phyloP scores from a whole-genome alignment of 2,888 invertebrate genomes.

The Lumbricus terrestris region DNA sequence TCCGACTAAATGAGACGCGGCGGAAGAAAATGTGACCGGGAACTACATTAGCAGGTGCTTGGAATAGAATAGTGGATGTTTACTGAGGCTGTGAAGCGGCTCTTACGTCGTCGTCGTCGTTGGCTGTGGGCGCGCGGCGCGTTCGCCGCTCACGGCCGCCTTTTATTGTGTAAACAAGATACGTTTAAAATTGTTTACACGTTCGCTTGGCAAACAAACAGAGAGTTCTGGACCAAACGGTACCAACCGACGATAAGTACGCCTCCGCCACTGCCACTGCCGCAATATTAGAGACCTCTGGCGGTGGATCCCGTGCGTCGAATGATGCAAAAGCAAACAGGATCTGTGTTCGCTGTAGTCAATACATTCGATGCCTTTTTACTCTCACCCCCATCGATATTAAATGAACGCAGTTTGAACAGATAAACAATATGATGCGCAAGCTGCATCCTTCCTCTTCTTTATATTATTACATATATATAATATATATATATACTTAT shows the following conservation, averaged over 20 bases:
- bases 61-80: constrained; percentile 9
- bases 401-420: constrained; percentile 9
- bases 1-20: background rate
- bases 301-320: constrained; percentile 4
- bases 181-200: constrained; percentile 18
- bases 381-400: background rate
- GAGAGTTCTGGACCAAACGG: constrained; percentile 13
- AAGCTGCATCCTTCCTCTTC: constrained; percentile 23
- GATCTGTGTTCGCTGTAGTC: constrained; percentile 7
- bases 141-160: background rate
- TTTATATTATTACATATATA: too few relatives aligned
- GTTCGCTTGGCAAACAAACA: constrained; percentile 16
- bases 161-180: constrained; percentile 18
- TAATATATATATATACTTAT: constrained; percentile 3
- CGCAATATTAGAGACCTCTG: background rate
- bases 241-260: constrained; percentile 15
- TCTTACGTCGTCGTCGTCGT: background rate
- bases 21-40: background rate
- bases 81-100: constrained; percentile 4
- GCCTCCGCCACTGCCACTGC: background rate
- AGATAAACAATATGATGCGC: constrained; percentile 13
- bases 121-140: background rate
- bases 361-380: background rate
- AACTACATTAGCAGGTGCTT: constrained; percentile 13
- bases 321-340: constrained; percentile 18